These are phyloP conservation scores for Intellagama lesueurii DNA, from an alignment of 2,797 vertebrate species.

Conservation along the genomic window DNA sequence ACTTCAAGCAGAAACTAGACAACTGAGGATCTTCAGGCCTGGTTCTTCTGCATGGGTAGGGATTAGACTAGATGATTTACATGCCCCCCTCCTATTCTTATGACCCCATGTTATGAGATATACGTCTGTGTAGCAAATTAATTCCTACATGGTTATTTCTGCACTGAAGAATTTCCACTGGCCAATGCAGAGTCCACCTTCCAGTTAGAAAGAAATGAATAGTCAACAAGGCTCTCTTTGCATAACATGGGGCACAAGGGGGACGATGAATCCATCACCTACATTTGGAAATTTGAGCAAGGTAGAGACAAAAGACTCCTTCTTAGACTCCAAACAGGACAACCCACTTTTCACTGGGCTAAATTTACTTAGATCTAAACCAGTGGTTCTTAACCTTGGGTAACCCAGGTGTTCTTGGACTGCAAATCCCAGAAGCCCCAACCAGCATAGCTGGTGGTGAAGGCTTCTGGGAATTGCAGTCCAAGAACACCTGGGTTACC, in stretches of 20 bases:
- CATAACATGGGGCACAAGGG: neutral
- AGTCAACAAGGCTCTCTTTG: neutral
- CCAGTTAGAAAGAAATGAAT: neutral
- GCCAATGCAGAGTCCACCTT: neutral
- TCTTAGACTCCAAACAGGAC: neutral
- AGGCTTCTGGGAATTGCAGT: too few relatives aligned
- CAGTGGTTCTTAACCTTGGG: too few relatives aligned
- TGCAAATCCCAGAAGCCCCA: too few relatives aligned
- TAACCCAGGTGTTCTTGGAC: too few relatives aligned
- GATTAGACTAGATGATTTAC: neutral
- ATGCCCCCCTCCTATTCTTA: too few relatives aligned
- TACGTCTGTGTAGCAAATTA: neutral
- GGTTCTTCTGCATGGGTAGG: neutral
- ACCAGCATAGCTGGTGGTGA: too few relatives aligned
- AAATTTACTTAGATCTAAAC: too few relatives aligned
- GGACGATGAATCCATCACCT: neutral
- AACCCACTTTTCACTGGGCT: too few relatives aligned
- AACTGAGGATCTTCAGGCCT: neutral
- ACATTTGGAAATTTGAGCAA: neutral
- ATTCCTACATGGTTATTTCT: neutral
- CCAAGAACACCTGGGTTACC: too few relatives aligned
- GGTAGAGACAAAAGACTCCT: neutral
- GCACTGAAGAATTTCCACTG: neutral
- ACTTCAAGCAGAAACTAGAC: neutral
- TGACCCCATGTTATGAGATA: neutral